Evolutionary conservation across 2,797 vertebrate genomes (phyloP), one percentile per base, ranked within the genome.

Genomic region (Sebastolobus alascanus): DNA sequence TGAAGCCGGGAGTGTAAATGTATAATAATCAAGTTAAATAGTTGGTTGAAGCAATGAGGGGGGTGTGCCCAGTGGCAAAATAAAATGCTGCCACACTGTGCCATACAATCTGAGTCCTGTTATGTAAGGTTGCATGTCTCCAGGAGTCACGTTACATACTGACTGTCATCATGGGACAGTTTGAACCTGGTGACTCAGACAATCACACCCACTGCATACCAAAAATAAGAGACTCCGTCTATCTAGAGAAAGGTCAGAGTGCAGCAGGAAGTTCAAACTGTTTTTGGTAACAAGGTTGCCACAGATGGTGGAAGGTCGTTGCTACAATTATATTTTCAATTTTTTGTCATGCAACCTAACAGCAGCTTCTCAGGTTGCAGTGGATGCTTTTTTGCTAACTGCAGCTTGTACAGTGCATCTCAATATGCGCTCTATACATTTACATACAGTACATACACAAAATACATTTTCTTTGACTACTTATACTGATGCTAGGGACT

Each of bases 121-220:
- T 81, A 54, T 5, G 54, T 4, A 72, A 72, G 55, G 4, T 18
- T 1, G 1, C 43, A 20, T 18, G 18, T 55, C 11, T 72, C 29
- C 46, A 10, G 54, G 60, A 58, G 66, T 83, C 81, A 33, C 64
- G 2, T 77, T 66, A 68, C 75, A 58, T 18, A 16, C 35, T 9
- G 18, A 11, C 38, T 64, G 29, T 16, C 13, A 16, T 22, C 33
- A n/a, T 60, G 46, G 16, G 29, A 33, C 67, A 4, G 38, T 29
- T 7, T 73, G 29, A 75, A 20, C 59, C 35, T 29, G 20, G 56
- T 40, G 25, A 73, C 63, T 9, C 31, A 54, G 8, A 75, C 67
- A 65, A 61, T 73, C 80, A 29, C 43, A 52, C 27, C 4, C 31
- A 3, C 55, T 20, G 69, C 33, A 2, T 1, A 18, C 72, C 50